Percentiles rank a stretch among this genome's conserved stretches.
Evolutionary conservation across 1,140 invertebrate genomes (phyloP).

Genomic region (Drosophila melanica): DNA sequence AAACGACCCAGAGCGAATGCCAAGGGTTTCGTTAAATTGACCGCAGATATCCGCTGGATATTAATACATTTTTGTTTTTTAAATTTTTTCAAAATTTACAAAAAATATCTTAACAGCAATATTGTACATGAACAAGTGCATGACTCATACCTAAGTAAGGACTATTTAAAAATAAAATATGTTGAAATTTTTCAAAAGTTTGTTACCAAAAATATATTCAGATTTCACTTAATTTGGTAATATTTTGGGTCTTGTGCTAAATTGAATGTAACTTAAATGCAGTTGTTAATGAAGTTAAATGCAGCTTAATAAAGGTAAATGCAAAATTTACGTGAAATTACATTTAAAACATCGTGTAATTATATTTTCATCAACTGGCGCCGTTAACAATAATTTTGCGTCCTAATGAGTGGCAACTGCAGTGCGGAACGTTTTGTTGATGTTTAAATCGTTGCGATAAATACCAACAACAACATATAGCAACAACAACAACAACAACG

Average conservation of each 20-base stretch:
- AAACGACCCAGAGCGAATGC: too few species aligned
- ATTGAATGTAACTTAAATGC: conserved; percentile 21
- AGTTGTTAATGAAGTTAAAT: conserved; percentile 25
- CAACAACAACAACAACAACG: conserved; percentile 13
- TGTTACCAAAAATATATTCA: too few species aligned
- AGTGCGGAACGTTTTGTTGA: conserved; percentile 52
- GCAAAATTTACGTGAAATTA: conserved; percentile 56
- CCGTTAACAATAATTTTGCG: conserved; percentile 35
- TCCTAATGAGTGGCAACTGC: conserved; percentile 52
- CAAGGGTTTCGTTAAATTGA: too few species aligned
- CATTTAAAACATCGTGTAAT: conserved; percentile 58
- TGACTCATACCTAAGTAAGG: too few species aligned
- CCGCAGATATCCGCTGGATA: too few species aligned
- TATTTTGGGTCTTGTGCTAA: conserved; percentile 1
- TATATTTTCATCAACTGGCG: conserved; percentile 34
- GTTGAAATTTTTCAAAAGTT: too few species aligned
- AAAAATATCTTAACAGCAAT: too few species aligned
- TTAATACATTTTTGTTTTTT: too few species aligned
- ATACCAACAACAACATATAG: conserved; percentile 21
- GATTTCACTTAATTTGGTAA: not conserved
- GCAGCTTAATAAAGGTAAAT: conserved; percentile 19
- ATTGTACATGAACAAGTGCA: too few species aligned
- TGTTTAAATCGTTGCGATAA: conserved; percentile 44
- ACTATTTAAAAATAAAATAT: too few species aligned
- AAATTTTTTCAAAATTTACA: too few species aligned